A percentile compares a stretch with the other conserved stretches of the same genome.
Conservation (phyloP, 2,888 invertebrate genomes). For the Aleiodes testaceus region DNA sequence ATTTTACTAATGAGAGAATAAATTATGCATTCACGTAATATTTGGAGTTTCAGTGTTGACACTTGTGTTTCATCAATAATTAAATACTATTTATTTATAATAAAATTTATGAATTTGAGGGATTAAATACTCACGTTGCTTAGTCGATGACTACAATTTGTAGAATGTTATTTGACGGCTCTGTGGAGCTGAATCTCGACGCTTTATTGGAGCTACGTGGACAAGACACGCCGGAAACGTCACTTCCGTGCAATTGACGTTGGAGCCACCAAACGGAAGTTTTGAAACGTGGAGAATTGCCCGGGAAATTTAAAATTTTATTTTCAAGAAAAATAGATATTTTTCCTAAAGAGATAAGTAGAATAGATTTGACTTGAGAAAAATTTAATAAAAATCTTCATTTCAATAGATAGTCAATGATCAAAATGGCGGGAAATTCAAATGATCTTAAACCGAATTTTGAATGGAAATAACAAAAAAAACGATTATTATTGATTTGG, state of each 20-base stretch:
- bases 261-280: conserved; percentile 42
- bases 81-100: background rate
- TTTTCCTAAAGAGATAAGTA: too few species aligned
- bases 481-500: too few species aligned
- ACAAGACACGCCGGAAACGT: conserved; percentile 58
- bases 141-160: conserved; percentile 48
- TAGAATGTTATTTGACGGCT: conserved; percentile 56
- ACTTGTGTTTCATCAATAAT: background rate
- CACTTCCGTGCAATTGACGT: conserved; percentile 65
- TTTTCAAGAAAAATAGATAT: too few species aligned
- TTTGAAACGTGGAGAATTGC: conserved; percentile 8
- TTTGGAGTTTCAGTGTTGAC: too few species aligned
- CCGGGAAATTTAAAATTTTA: conserved; percentile 6
- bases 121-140: conserved; percentile 53
- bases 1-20: too few species aligned
- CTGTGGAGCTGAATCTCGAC: conserved; percentile 46
- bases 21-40: too few species aligned
- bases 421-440: too few species aligned
- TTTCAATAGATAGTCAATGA: too few species aligned
- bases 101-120: background rate
- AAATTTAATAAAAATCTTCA: too few species aligned
- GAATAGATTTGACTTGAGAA: too few species aligned
- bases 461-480: too few species aligned
- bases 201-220: conserved; percentile 62
- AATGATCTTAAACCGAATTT: too few species aligned